phyloP scores from a whole-genome alignment of 2,113 vertebrate species.

The Vulpes ferrilata region DNA sequence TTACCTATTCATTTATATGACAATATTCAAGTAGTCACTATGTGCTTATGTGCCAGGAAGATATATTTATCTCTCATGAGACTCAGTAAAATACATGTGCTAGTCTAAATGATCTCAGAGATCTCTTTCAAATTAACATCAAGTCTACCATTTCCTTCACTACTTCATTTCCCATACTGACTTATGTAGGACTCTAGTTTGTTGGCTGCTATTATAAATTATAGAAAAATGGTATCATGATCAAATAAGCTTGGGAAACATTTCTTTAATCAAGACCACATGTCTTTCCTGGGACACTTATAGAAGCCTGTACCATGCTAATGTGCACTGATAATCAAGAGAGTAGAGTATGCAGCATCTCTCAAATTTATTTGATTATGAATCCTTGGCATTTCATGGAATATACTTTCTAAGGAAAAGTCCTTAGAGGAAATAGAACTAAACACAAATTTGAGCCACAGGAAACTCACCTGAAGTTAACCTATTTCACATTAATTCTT shows the following conservation, averaged over 20 bases:
- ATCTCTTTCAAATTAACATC: neutral
- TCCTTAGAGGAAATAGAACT: neutral
- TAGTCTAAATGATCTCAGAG: neutral
- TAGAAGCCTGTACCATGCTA: neutral
- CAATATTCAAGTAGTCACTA: neutral
- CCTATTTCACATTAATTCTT: neutral
- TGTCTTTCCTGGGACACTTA: neutral
- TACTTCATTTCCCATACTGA: neutral
- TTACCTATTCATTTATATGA: neutral
- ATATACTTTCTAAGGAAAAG: neutral
- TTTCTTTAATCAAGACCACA: neutral
- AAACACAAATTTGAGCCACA: neutral
- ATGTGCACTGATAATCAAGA: neutral
- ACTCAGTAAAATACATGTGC: neutral
- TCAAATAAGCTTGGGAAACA: neutral
- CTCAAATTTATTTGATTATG: neutral
- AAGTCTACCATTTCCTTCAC: slow-evolving; percentile 1
- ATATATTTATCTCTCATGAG: neutral
- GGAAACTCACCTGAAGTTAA: neutral
- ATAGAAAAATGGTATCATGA: neutral
- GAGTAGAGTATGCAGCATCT: neutral
- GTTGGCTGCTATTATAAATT: neutral
- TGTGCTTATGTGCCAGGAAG: neutral
- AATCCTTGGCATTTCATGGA: neutral
- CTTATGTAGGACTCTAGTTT: neutral